phyloP scores from a whole-genome alignment of 2,113 vertebrate genomes.

The Antigone vipio region DNA sequence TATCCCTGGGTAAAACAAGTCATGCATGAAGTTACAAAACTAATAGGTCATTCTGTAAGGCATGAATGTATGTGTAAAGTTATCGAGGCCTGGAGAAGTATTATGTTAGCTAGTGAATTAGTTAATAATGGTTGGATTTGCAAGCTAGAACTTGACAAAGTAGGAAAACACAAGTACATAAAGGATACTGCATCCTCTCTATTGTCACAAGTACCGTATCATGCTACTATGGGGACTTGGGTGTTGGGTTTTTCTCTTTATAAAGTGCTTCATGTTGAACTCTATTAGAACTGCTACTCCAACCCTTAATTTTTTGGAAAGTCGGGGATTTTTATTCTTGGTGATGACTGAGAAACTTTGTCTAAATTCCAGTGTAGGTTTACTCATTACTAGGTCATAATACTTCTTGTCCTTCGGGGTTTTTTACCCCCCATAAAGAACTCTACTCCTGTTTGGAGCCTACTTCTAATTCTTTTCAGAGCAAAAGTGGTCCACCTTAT shows the following conservation, averaged over 20 bases:
- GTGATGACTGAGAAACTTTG: neutral
- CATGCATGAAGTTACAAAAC: neutral
- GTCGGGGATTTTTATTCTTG: neutral
- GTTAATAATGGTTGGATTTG: neutral
- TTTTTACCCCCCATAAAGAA: neutral
- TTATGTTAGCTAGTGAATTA: neutral
- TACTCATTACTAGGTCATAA: neutral
- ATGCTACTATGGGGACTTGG: neutral
- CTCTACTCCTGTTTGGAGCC: neutral
- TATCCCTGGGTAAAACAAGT: neutral
- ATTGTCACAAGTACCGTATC: accelerated
- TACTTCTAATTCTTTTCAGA: neutral
- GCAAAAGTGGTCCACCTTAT: neutral
- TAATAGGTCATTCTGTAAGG: neutral
- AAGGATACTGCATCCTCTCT: neutral
- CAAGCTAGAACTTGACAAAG: neutral
- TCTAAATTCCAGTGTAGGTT: neutral
- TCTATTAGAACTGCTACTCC: neutral
- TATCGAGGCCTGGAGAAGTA: neutral
- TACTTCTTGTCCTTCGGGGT: neutral
- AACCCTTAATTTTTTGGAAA: neutral
- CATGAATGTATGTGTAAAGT: accelerated
- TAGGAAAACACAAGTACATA: neutral
- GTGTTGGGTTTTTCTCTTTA: neutral
- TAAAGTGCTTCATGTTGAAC: neutral